Evolutionary conservation across 2,113 vertebrate genomes (phyloP), one percentile per base, ranked within the genome.

Genomic region (Pitta sordida): DNA sequence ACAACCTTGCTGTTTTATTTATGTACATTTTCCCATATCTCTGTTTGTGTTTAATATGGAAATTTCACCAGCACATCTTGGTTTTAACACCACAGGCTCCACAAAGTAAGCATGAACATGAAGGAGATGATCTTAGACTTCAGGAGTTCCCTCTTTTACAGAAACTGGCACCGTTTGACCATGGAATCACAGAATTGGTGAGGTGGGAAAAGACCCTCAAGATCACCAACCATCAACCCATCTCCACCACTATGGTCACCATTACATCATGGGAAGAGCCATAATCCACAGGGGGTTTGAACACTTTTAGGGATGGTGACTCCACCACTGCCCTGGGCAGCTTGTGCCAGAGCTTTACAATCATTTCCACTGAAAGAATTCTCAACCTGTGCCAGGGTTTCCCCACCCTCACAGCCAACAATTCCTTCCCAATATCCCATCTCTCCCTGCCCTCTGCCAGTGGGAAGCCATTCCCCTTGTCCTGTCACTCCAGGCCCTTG

Each of bases 341-440:
- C 7, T 34, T 60, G 23, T 17, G 24, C 16, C 58, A 59, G 34
- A 12, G 59, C 7, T 62, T 41, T 41, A 11, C 11, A 39, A 20
- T 36, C 36, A 26, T 41, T 20, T 18, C 26, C 37, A 62, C 14
- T 20, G 36, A 62, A 62, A 41, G 17, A 13, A 26, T 17, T 37
- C 24, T 60, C 34, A 60, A 5, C 55, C 46, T 71, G 46, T 62
- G 37, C 46, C 37, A 44, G 39, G n/a, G 39, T 16, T n/a, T 70
- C 0, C 1, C 30, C 46, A 43, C 15, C 24, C 65, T 39, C 21
- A 1, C n/a, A 53, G 26, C 10, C 4, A 46, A 3, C 0, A 17
- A 37, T 55, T 73, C 18, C 27, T 7, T 22, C 22, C 27, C n/a
- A 18, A 3, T 5, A 46, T n/a, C 48, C 27, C 48, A 55, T 10